phyloP scores from a whole-genome alignment of 1,140 invertebrate genomes.

The Sycophila sp. region DNA sequence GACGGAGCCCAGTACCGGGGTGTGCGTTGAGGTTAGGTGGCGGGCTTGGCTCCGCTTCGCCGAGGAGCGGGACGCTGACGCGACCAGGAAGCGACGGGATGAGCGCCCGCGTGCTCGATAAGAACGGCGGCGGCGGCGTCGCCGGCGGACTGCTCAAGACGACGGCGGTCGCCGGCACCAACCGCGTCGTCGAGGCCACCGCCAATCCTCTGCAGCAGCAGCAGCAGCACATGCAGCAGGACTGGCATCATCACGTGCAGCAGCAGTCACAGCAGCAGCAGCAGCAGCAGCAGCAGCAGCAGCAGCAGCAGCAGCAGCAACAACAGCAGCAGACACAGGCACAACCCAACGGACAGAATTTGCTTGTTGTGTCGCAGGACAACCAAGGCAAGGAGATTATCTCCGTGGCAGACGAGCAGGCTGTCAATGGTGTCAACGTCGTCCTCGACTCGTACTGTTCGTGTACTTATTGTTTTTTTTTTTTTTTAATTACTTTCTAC shows the following conservation, averaged over 20 bases:
- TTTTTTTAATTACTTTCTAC: too few species aligned
- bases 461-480: constrained; percentile 42
- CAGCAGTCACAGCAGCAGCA: constrained; percentile 16
- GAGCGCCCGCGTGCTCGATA: constrained; percentile 37
- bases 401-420: constrained; percentile 45
- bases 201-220: constrained; percentile 28
- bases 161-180: constrained; percentile 25
- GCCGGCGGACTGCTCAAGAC: constrained; percentile 7
- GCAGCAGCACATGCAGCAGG: constrained; percentile 8
- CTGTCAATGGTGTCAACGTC: constrained; percentile 44
- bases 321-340: background rate
- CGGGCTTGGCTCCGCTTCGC: too few species aligned
- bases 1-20: too few species aligned
- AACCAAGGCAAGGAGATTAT: constrained; percentile 51
- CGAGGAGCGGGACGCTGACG: too few species aligned
- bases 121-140: constrained; percentile 16
- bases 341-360: constrained; percentile 47
- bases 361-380: constrained; percentile 54
- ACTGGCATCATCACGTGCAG: background rate
- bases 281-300: background rate
- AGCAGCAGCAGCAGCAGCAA: background rate
- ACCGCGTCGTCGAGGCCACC: constrained; percentile 30
- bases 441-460: constrained; percentile 57
- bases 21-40: constrained; percentile 23
- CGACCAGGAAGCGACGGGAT: constrained; percentile 4